A percentile compares a stretch with the other conserved stretches of the same genome.
Evolutionary conservation across 2,797 vertebrate species (phyloP).

Genomic region (Pseudochaenichthys georgianus): DNA sequence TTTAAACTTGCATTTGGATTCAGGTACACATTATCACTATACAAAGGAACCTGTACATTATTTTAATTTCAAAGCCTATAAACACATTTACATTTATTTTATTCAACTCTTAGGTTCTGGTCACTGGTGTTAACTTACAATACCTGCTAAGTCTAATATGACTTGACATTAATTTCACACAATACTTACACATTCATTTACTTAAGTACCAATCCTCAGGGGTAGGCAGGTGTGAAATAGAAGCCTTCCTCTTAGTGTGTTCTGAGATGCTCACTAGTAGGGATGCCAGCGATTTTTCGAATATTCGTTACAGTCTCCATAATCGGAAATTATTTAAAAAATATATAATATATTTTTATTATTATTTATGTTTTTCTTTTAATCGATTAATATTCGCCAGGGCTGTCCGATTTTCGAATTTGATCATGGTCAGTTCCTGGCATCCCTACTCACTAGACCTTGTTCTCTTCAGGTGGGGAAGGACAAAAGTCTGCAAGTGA

Average conservation of each 20-base stretch:
- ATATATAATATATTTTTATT: no score
- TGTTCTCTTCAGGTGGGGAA: slow-evolving; percentile 89
- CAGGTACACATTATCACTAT: background rate
- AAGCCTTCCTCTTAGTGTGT: background rate
- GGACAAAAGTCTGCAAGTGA: slow-evolving; percentile 91
- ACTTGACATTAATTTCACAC: background rate
- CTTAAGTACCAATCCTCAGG: background rate
- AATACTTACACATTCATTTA: background rate
- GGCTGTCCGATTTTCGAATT: no score
- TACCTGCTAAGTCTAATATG: background rate
- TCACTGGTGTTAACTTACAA: background rate
- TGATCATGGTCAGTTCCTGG: no score
- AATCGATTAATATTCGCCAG: no score
- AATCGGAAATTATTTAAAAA: no score
- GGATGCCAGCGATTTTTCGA: no score
- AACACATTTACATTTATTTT: background rate
- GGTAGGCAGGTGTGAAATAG: background rate
- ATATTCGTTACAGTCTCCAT: no score
- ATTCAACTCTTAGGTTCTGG: background rate
- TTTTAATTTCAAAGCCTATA: background rate
- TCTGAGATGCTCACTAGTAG: background rate
- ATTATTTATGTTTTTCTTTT: no score
- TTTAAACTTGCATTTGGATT: background rate
- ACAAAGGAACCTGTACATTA: background rate
- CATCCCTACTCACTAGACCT: background rate